Base-by-base conservation (phyloP, 2,797 vertebrate genomes). In the Lacerta agilis region DNA sequence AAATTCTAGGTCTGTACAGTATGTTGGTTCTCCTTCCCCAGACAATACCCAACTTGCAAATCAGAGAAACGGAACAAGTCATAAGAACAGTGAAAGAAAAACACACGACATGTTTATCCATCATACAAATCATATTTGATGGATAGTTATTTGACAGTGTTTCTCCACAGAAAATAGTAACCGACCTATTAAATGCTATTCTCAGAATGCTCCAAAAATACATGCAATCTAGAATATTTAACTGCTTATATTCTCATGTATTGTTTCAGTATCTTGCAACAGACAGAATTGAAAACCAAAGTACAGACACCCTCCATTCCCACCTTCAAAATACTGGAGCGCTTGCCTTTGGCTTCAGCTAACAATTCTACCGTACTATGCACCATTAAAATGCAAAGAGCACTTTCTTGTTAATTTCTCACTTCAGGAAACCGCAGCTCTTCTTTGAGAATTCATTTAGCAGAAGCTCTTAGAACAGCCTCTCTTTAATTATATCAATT, bases 401-500 rank as follows among this genome's bases (percentile, higher is more conserved):
- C 87, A 92, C 67, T 71, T 88, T 36, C 81, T 17, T 93, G 92
- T 91, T 95, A 94, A 96, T 96, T 94, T 96, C 95, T 96, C 95
- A 95, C 94, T 91, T 92, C 93, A 91, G 95, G 87, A 95, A 95
- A 95, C 89, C 81, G 17, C 43, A 20, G 82, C 87, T 82, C 90
- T 94, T 94, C 87, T 91, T 85, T 86, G 76, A 89, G 77, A 93
- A 96, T 95, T 95, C 93, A 95, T 86, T 95, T 94, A 91, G 89
- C 89, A 94, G 85, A 90, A 72, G 91, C 90, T 92, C 90, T 94
- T 79, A 89, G 91, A 92, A 92, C 87, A 89, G 91, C 87, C 94
- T 92, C 77, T 91, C 90, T 82, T 91, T 89, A 94, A 94, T 93
- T 91, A 91, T 95, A 94, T 93, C 90, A 92, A 94, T 95, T 94